Percentiles rank a stretch among this genome's conserved stretches.
phyloP scores from a whole-genome alignment of 2,797 vertebrate species.

The Falco naumanni region DNA sequence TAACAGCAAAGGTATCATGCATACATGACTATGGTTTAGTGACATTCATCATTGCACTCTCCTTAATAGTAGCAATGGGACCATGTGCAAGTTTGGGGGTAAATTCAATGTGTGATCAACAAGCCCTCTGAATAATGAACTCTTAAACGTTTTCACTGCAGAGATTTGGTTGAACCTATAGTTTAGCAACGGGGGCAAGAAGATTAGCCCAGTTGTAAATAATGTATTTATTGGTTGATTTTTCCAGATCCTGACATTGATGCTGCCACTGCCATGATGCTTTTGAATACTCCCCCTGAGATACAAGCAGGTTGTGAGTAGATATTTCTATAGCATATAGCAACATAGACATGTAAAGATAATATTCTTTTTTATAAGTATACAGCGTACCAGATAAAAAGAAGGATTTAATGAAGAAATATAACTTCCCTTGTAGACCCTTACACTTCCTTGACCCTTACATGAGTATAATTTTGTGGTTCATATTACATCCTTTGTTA shows the following conservation, averaged over 20 bases:
- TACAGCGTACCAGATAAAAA: constrained; percentile 47
- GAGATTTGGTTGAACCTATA: constrained; percentile 56
- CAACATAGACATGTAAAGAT: constrained; percentile 77
- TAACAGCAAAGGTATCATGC: not conserved
- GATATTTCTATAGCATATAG: constrained; percentile 83
- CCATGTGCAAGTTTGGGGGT: not conserved
- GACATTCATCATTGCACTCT: not conserved
- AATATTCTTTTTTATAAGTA: constrained; percentile 71
- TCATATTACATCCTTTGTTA: constrained; percentile 22
- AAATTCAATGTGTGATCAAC: not conserved
- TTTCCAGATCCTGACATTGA: constrained; percentile 85
- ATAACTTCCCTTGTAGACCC: constrained; percentile 30
- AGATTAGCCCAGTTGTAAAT: constrained; percentile 76
- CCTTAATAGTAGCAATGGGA: not conserved
- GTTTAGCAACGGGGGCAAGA: constrained; percentile 49
- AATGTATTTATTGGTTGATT: constrained; percentile 87
- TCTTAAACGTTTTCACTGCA: constrained; percentile 5
- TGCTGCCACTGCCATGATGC: constrained; percentile 86
- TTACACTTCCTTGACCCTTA: constrained; percentile 48
- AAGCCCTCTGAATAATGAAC: not conserved
- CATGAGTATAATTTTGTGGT: constrained; percentile 51
- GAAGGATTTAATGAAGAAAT: constrained; percentile 62
- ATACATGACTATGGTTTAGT: not conserved
- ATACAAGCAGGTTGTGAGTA: constrained; percentile 87
- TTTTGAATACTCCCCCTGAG: constrained; percentile 87